phyloP scores from a whole-genome alignment of 2,888 invertebrate species.

The Leptopilina myrica region DNA sequence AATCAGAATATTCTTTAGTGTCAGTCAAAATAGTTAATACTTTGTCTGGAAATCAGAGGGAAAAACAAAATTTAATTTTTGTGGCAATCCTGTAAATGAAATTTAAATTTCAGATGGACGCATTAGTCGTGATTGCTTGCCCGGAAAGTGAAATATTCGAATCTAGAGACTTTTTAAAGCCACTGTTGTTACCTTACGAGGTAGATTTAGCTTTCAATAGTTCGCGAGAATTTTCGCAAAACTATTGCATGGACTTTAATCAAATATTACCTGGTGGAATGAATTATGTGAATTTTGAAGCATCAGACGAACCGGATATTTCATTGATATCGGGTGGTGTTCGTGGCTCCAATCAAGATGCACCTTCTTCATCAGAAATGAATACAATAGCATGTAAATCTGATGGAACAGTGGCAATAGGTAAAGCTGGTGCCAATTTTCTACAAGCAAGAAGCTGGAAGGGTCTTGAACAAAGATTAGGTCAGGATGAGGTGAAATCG shows the following conservation, averaged over 20 bases:
- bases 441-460: constrained; percentile 87
- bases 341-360: constrained; percentile 75
- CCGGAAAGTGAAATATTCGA: constrained; percentile 92
- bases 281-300: constrained; percentile 77
- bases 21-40: too few relatives aligned
- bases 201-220: constrained; percentile 89
- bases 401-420: constrained; percentile 75
- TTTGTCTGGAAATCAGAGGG: too few relatives aligned
- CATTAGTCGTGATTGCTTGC: constrained; percentile 94
- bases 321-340: constrained; percentile 87
- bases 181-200: constrained; percentile 94
- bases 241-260: constrained; percentile 86
- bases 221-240: constrained; percentile 78
- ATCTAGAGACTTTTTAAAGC: constrained; percentile 91
- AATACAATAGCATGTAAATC: constrained; percentile 62
- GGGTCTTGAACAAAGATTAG: constrained; percentile 90
- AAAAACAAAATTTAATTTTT: too few relatives aligned
- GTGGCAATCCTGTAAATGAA: not conserved
- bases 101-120: constrained; percentile 84
- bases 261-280: constrained; percentile 83
- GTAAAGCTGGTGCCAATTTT: constrained; percentile 81
- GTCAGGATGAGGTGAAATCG: constrained; percentile 83
- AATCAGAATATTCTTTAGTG: too few relatives aligned
- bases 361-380: constrained; percentile 71
- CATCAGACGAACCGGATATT: constrained; percentile 79